Evolutionary conservation across 2,888 invertebrate species (phyloP), one percentile per base, ranked within the genome.

Genomic region (Hofmannophila pseudospretella): DNA sequence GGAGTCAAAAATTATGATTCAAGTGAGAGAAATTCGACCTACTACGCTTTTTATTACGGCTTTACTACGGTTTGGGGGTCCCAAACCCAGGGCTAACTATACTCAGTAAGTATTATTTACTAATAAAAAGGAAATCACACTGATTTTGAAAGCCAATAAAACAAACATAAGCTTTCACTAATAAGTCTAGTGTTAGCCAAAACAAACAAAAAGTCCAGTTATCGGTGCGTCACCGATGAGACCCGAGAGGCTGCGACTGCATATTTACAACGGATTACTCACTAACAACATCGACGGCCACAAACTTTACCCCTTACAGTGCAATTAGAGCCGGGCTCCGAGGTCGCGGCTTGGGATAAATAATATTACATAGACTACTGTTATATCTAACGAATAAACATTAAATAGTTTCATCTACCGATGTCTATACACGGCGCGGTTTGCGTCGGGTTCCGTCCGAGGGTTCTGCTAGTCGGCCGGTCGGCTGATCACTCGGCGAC

Each of bases 111-210:
- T 58, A 66, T 57, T 53, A 52, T 47, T 67, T 64, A 66, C 75
- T 79, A 77, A 66, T 51, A 66, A 64, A 74, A 80, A 79, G 62
- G 64, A 79, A 82, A 78, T 71, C 84, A 84, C 85, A 81, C 85
- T 62, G 77, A 81, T 77, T 82, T 81, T 54, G 75, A 76, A 82
- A 84, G 82, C 78, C 75, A 81, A 82, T 79, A 74, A 78, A 82
- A 81, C 75, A 77, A 78, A 80, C 78, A 64, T 62, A 80, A 81
- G 81, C 82, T 62, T 78, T 69, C 79, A 74, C 79, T 74, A 76
- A 66, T 66, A 68, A 40, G 26, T n/a, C 36, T 40, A 40, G 71
- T 72, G 78, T 78, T 70, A 77, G 67, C 68, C 72, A 75, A 70
- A 67, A 70, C 52, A 58, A 63, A 59, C n/a, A n/a, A n/a, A 57